A percentile compares a stretch with the other conserved stretches of the same genome.
These are phyloP conservation scores for Phocoena sinus DNA, from an alignment of 2,113 vertebrate species.

Conservation along the genomic window DNA sequence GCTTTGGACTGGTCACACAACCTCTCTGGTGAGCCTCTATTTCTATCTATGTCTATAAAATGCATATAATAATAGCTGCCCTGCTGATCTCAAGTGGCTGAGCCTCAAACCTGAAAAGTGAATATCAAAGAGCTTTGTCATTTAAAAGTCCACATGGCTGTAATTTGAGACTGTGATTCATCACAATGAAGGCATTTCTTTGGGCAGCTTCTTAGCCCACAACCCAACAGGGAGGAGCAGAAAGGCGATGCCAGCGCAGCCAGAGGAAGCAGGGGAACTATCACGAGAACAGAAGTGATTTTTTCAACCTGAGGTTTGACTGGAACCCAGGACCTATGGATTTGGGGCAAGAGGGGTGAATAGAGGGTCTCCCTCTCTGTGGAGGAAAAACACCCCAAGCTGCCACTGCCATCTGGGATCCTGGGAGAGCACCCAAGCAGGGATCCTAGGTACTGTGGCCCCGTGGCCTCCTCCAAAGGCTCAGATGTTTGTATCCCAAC, in stretches of 20 bases:
- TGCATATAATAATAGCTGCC: not conserved
- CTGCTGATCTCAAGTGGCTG: not conserved
- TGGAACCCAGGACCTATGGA: not conserved
- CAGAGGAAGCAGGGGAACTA: not conserved
- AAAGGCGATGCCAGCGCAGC: rapidly evolving
- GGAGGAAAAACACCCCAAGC: not conserved
- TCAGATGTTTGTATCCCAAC: not conserved
- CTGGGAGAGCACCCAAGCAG: not conserved
- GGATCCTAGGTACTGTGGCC: not conserved
- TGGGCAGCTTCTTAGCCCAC: not conserved
- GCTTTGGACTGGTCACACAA: not conserved
- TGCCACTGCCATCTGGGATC: not conserved
- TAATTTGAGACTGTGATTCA: not conserved
- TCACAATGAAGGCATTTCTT: not conserved
- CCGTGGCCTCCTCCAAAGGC: not conserved
- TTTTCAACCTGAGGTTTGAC: not conserved
- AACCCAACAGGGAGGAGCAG: not conserved
- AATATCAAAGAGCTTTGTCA: not conserved
- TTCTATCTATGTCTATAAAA: not conserved
- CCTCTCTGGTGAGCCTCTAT: not conserved
- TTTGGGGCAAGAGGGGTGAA: not conserved
- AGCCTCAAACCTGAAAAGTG: not conserved
- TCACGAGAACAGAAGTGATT: not conserved
- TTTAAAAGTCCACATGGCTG: not conserved
- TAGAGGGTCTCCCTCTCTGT: not conserved